A percentile compares a stretch with the other conserved stretches of the same genome.
Conservation (phyloP, 2,113 vertebrate genomes). For the Paratilapia polleni region DNA sequence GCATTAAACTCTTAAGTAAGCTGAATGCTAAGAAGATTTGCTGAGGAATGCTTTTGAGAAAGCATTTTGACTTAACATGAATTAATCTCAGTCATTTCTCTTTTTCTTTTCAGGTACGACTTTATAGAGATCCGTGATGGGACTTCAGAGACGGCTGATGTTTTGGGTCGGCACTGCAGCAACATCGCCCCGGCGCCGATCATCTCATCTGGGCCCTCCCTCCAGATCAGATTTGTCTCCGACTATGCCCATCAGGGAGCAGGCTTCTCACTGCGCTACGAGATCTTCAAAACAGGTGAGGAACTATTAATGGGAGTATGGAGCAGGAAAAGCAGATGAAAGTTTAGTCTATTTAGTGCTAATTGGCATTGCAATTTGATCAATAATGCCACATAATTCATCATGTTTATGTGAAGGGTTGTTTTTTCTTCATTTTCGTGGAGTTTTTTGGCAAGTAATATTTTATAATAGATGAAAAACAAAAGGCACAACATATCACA, state of each 20-base stretch:
- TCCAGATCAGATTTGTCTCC: slow-evolving; percentile 94
- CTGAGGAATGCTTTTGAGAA: background rate
- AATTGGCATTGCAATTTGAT: too few relatives aligned
- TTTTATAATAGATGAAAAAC: background rate
- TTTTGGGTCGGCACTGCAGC: slow-evolving; percentile 96
- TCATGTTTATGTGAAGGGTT: background rate
- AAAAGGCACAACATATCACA: background rate
- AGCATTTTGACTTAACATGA: background rate
- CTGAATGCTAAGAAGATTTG: background rate
- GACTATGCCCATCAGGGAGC: slow-evolving; percentile 97
- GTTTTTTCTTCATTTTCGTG: background rate
- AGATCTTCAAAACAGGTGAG: slow-evolving; percentile 98
- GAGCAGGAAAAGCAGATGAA: background rate
- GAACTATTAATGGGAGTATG: too few relatives aligned
- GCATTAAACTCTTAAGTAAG: background rate
- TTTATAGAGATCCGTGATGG: slow-evolving; percentile 97
- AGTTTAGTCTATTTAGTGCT: background rate
- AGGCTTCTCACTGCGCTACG: slow-evolving; percentile 97
- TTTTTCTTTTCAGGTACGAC: slow-evolving; percentile 86
- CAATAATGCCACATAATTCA: background rate
- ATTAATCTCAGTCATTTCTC: background rate
- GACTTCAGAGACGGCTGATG: slow-evolving; percentile 86
- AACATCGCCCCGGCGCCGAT: slow-evolving; percentile 96
- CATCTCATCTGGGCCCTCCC: slow-evolving; percentile 90
- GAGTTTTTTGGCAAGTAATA: background rate